These are phyloP conservation scores for Ondatra zibethicus DNA, from an alignment of 2,113 vertebrate species.

Conservation along the genomic window DNA sequence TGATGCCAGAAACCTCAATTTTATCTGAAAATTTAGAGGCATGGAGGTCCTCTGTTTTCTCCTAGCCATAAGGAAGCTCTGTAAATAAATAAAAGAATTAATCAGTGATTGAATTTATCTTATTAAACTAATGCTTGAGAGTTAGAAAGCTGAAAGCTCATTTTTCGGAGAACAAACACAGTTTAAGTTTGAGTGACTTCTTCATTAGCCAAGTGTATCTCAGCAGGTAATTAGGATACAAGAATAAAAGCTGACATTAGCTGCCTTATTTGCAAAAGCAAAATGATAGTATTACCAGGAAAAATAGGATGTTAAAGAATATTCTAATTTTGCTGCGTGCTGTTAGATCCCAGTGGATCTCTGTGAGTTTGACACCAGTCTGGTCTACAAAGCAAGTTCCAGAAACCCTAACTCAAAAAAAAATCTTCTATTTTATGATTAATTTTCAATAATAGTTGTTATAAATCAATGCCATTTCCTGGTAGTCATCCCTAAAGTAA, in stretches of 20 bases:
- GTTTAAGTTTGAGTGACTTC: constrained; percentile 7
- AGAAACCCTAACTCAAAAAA: not conserved
- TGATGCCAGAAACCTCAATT: not conserved
- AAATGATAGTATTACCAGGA: constrained; percentile 21
- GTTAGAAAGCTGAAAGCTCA: not conserved
- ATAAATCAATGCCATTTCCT: constrained; percentile 23
- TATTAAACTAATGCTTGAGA: constrained; percentile 14
- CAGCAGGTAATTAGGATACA: constrained; percentile 4
- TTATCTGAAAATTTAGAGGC: constrained; percentile 4
- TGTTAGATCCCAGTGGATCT: not conserved
- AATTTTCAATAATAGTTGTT: not conserved
- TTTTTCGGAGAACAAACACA: constrained; percentile 19
- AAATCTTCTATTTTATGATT: not conserved
- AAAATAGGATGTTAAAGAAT: constrained; percentile 2
- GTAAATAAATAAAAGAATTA: constrained; percentile 64
- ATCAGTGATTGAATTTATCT: constrained; percentile 38
- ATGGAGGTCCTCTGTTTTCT: constrained; percentile 97
- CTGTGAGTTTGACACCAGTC: not conserved
- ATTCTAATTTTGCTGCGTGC: not conserved
- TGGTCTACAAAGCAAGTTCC: not conserved
- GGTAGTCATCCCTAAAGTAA: not conserved
- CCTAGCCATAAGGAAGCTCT: constrained; percentile 99
- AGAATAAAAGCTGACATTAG: constrained; percentile 9
- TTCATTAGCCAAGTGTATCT: not conserved
- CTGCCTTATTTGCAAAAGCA: not conserved